Conservation (phyloP, 2,113 vertebrate species). For the Acanthisitta chloris region DNA sequence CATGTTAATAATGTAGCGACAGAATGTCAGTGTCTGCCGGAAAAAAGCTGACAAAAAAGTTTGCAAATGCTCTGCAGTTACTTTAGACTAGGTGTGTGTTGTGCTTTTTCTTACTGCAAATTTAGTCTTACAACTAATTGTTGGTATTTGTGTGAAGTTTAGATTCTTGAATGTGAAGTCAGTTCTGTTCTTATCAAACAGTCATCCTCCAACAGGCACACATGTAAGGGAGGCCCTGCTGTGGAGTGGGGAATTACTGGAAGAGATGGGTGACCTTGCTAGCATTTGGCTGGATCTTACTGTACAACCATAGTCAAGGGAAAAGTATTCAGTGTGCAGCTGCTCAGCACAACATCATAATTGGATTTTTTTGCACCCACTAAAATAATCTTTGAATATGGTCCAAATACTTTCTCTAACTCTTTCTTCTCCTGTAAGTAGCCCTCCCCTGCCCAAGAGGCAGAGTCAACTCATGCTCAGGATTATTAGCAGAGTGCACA, state of each 20-base stretch:
- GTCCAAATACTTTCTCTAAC: background rate
- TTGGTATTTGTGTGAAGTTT: background rate
- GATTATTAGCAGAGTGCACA: background rate
- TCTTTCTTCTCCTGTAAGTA: background rate
- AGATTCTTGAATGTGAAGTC: background rate
- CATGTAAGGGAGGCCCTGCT: background rate
- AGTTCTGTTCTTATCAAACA: background rate
- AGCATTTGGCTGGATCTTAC: background rate
- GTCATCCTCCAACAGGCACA: background rate
- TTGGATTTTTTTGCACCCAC: background rate
- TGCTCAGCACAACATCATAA: background rate
- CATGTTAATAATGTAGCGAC: too few species aligned
- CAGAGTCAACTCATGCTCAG: background rate
- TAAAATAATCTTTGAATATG: background rate
- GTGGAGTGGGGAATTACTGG: background rate
- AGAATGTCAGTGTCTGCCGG: background rate
- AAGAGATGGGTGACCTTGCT: background rate
- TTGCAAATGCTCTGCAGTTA: background rate
- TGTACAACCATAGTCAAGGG: background rate
- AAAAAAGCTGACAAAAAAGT: background rate
- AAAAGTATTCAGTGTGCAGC: background rate
- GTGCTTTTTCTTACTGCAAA: background rate
- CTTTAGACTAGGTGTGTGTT: background rate
- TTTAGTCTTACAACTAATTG: background rate
- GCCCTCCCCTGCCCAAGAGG: background rate